Conservation (phyloP, 2,797 vertebrate genomes). For the Orientallactaga sibirica region DNA sequence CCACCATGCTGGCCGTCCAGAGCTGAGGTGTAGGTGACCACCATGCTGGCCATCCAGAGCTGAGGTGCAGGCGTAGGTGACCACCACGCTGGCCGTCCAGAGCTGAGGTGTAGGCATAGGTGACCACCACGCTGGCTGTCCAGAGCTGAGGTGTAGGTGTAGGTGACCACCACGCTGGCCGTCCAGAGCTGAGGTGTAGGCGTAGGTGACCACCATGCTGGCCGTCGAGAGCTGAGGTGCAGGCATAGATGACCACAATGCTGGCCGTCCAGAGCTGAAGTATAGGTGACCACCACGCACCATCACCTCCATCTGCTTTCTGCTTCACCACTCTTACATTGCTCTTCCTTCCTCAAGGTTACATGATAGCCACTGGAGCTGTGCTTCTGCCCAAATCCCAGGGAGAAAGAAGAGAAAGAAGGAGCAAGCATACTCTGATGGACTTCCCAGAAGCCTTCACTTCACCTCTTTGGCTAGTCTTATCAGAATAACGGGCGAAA, state of each 20-base stretch:
- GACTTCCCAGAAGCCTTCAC: background rate
- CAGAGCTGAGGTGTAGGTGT: no score
- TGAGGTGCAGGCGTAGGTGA: no score
- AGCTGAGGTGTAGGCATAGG: no score
- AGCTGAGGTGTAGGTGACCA: background rate
- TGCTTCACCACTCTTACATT: background rate
- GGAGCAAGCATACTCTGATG: background rate
- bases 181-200: no score
- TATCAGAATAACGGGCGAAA: background rate
- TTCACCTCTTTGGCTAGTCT: background rate
- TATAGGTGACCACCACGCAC: background rate
- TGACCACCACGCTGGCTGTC: no score
- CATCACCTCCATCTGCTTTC: background rate
- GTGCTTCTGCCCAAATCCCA: background rate
- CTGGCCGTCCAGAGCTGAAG: background rate
- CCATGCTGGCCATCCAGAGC: no score
- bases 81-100: no score
- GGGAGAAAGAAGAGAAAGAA: background rate
- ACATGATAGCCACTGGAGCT: background rate
- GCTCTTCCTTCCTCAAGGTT: background rate
- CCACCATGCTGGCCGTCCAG: background rate
- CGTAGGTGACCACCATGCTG: background rate
- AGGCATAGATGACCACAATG: no score
- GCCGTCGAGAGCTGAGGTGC: background rate
- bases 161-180: no score